phyloP scores from a whole-genome alignment of 2,888 invertebrate genomes.

The Ichneumon xanthorius region DNA sequence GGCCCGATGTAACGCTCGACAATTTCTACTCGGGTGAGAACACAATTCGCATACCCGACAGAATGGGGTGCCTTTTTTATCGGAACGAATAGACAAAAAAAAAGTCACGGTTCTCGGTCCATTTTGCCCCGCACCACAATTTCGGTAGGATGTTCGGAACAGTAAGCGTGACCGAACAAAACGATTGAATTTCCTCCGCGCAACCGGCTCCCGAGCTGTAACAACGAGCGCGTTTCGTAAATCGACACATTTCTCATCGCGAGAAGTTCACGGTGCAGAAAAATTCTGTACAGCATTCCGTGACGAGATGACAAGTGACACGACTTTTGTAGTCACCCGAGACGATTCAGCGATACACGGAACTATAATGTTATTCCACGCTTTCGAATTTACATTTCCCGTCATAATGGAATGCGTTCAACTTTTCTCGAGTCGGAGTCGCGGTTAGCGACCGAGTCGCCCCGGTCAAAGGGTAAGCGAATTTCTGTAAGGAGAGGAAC shows the following conservation, averaged over 20 bases:
- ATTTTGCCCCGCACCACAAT: background rate
- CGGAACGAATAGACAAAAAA: too few species aligned
- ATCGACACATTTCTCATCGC: constrained; percentile 2
- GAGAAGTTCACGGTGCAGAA: background rate
- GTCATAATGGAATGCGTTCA: constrained; percentile 59
- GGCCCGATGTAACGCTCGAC: too few species aligned
- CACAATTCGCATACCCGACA: too few species aligned
- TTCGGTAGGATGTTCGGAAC: background rate
- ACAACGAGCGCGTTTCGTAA: background rate
- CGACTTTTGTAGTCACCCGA: background rate
- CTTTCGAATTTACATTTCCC: constrained; percentile 48
- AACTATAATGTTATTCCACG: constrained; percentile 12
- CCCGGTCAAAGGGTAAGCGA: constrained; percentile 62
- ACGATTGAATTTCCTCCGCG: background rate
- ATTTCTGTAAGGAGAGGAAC: constrained; percentile 65
- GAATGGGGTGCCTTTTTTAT: too few species aligned
- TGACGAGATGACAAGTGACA: background rate
- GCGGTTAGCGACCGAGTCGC: background rate
- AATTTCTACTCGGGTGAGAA: too few species aligned
- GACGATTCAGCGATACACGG: background rate
- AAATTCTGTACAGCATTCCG: background rate
- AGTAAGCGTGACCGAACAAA: background rate
- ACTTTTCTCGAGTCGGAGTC: constrained; percentile 39
- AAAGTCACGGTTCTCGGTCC: too few species aligned
- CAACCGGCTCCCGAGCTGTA: background rate